Conservation (phyloP, 2,113 vertebrate species). For the Oryzias celebensis region DNA sequence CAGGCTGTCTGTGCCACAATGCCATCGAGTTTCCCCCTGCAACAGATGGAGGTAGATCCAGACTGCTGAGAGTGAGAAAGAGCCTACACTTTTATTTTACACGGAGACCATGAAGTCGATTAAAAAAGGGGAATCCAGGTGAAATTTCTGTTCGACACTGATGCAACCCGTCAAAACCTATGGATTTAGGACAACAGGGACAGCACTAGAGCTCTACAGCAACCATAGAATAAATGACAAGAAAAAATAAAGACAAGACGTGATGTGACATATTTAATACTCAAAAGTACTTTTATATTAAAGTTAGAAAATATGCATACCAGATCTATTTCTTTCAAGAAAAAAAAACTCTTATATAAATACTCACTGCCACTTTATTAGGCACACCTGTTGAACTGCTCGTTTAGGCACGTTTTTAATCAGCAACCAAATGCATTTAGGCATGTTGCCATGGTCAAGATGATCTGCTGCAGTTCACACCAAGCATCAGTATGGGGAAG, state of each 20-base stretch:
- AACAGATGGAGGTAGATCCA: constrained; percentile 39
- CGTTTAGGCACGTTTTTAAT: too few relatives aligned
- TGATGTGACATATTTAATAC: too few relatives aligned
- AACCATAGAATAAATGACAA: not conserved
- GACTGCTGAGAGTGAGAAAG: constrained; percentile 44
- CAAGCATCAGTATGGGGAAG: too few relatives aligned
- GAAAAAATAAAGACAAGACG: not conserved
- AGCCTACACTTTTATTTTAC: constrained; percentile 6
- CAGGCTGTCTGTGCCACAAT: constrained; percentile 21
- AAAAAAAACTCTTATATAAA: too few relatives aligned
- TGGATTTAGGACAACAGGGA: constrained; percentile 1
- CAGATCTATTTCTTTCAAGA: too few relatives aligned
- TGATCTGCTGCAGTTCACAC: too few relatives aligned
- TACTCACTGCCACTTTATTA: too few relatives aligned
- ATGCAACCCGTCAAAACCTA: constrained; percentile 6
- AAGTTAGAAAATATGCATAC: too few relatives aligned
- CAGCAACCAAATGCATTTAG: too few relatives aligned
- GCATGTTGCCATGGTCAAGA: too few relatives aligned
- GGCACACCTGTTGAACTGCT: too few relatives aligned
- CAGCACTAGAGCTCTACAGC: constrained; percentile 3
- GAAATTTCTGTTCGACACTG: constrained; percentile 14
- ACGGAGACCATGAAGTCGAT: constrained; percentile 8
- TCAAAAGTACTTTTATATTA: too few relatives aligned
- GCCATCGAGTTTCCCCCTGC: constrained; percentile 20
- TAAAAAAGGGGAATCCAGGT: constrained; percentile 34